Percentiles rank a stretch among this genome's conserved stretches.
These are phyloP conservation scores for Mungos mungo DNA, from an alignment of 2,113 vertebrate species.

Conservation along the genomic window DNA sequence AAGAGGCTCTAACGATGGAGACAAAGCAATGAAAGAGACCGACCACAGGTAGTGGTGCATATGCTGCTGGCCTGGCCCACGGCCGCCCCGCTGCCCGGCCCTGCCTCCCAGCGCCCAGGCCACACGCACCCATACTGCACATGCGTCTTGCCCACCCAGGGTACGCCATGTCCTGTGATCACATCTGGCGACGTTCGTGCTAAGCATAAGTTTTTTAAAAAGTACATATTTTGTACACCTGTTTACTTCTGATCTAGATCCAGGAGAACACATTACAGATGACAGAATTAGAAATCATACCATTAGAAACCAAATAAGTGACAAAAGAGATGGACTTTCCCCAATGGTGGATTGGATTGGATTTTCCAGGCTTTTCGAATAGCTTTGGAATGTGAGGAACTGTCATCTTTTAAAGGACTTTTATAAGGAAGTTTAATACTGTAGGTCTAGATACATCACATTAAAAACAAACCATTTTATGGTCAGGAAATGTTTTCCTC, in stretches of 20 bases:
- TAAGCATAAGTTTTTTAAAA: neutral
- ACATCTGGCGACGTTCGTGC: neutral
- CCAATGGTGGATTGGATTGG: fast-evolving
- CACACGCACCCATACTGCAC: neutral
- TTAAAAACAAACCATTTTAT: neutral
- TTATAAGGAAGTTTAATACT: neutral
- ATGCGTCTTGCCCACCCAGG: too few species aligned
- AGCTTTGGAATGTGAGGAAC: neutral
- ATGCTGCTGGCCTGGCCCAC: fast-evolving
- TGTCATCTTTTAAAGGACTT: neutral
- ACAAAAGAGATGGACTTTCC: neutral
- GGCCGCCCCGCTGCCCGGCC: neutral
- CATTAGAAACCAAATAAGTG: neutral
- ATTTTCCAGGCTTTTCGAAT: neutral
- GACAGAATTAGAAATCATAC: neutral
- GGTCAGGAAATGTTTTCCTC: neutral
- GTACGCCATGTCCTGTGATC: neutral
- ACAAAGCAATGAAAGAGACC: neutral
- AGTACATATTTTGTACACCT: fast-evolving
- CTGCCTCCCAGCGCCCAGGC: neutral
- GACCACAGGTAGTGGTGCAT: fast-evolving
- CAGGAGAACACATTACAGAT: neutral
- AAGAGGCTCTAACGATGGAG: neutral
- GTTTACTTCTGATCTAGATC: neutral
- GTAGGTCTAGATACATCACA: neutral